Base-by-base conservation (phyloP, 2,113 vertebrate species). In the Dinomys branickii region DNA sequence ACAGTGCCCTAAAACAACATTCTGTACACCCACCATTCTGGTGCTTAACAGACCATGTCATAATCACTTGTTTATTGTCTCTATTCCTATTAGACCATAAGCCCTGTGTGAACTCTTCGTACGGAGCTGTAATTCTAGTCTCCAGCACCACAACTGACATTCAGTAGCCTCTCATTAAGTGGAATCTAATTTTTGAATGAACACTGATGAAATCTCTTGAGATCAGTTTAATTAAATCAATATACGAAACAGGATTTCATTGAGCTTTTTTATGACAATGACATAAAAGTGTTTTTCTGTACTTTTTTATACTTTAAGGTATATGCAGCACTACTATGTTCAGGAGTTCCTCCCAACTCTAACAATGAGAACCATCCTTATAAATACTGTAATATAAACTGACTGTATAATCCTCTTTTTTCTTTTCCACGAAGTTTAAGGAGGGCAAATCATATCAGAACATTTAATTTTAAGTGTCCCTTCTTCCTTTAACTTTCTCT, bases 121-220 rank as follows among this genome's bases (percentile, higher is more conserved):
- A 19, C 19, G 59, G 1, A 93, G 44, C 47, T 88, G 17, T 47
- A 54, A 87, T 75, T 93, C 11, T 41, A 82, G 38, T 58, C 16
- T 93, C 63, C 50, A 81, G 81, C 44, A 95, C 44, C 24, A 13
- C 50, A 73, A 28, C 6, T 93, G 35, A 87, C 17, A 90, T 90
- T 90, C 63, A 77, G 41, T 52, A 88, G 67, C 35, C 26, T 87
- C 30, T 77, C 50, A 81, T 35, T 3, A 90, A 81, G 38, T 41
- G 11, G 52, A 96, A 85, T 73, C 41, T 91, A 93, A 67, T 52
- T 83, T 96, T 80, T 73, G n/a, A 86, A 86, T 61, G 16, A 94
- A 94, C 58, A 80, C 22, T 67, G 24, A 73, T 80, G n/a, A 92
- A 80, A 35, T 33, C 33, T 78, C 71, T 77, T n/a, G 61, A 65